These are phyloP conservation scores for Nemurella pictetii DNA, from an alignment of 2,888 invertebrate species.

Conservation along the genomic window DNA sequence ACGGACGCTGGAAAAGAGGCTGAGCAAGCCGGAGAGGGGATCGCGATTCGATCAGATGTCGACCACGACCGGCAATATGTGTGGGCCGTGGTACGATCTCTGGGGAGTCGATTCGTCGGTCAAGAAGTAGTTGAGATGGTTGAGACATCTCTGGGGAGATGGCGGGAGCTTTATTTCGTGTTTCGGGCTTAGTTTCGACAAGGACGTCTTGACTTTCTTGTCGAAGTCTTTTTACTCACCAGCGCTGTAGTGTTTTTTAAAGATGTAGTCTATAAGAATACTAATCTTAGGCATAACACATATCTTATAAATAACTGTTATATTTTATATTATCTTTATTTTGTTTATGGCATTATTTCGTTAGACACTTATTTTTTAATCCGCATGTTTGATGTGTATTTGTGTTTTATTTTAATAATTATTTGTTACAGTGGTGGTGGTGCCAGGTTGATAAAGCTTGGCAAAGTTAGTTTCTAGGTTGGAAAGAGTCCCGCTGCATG, in stretches of 20 bases:
- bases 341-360: constrained; percentile 39
- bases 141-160: no score
- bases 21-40: constrained; percentile 47
- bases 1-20: constrained; percentile 45
- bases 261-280: no score
- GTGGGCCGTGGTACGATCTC: constrained; percentile 87
- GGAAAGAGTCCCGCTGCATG: neutral
- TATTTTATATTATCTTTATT: constrained; percentile 45
- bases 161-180: no score
- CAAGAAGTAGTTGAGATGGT: constrained; percentile 50
- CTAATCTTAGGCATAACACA: neutral
- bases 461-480: neutral
- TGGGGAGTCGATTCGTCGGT: constrained; percentile 78
- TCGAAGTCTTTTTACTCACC: no score
- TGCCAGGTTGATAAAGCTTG: neutral
- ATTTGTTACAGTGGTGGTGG: neutral
- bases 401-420: neutral
- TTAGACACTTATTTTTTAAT: constrained; percentile 42
- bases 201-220: no score
- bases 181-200: no score
- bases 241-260: no score
- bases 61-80: constrained; percentile 54
- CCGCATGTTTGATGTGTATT: constrained; percentile 33
- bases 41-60: constrained; percentile 48
- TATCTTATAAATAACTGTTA: constrained; percentile 36